phyloP scores from a whole-genome alignment of 2,113 vertebrate species.

The Pangasianodon gigas region DNA sequence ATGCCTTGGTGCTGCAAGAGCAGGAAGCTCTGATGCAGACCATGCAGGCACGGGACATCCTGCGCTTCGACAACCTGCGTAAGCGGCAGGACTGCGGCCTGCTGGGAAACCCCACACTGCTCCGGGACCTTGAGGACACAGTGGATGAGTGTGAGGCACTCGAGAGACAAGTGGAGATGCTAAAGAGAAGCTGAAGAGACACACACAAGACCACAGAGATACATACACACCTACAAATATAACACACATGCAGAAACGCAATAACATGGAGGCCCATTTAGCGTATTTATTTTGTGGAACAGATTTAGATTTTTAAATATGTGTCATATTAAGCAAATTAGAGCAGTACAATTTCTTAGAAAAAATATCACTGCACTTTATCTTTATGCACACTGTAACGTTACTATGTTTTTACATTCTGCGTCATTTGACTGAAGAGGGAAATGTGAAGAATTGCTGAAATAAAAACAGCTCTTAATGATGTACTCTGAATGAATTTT shows the following conservation, averaged over 20 bases:
- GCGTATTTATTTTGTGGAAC: neutral
- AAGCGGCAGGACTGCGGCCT: conserved; percentile 74
- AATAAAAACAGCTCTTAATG: too few species aligned
- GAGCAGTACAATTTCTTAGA: too few species aligned
- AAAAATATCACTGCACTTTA: too few species aligned
- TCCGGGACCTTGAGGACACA: conserved; percentile 79
- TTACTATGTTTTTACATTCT: too few species aligned
- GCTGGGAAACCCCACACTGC: conserved; percentile 73
- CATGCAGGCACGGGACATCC: conserved; percentile 68
- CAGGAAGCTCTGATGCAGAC: conserved; percentile 69
- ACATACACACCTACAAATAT: neutral
- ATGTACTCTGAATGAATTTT: too few species aligned
- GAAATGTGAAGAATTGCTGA: too few species aligned
- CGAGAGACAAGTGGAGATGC: conserved; percentile 62
- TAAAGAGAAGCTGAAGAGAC: conserved; percentile 60
- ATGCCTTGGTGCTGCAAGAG: conserved; percentile 62
- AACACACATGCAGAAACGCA: neutral
- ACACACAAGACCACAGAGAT: neutral
- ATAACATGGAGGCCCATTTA: neutral
- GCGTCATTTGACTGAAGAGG: too few species aligned
- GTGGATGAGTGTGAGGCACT: conserved; percentile 61
- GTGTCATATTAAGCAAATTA: neutral
- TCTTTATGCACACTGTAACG: too few species aligned
- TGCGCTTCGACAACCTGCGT: conserved; percentile 68
- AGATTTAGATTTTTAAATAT: neutral